These are phyloP conservation scores for Hylaea fasciaria DNA, from an alignment of 2,888 invertebrate genomes.

Conservation along the genomic window DNA sequence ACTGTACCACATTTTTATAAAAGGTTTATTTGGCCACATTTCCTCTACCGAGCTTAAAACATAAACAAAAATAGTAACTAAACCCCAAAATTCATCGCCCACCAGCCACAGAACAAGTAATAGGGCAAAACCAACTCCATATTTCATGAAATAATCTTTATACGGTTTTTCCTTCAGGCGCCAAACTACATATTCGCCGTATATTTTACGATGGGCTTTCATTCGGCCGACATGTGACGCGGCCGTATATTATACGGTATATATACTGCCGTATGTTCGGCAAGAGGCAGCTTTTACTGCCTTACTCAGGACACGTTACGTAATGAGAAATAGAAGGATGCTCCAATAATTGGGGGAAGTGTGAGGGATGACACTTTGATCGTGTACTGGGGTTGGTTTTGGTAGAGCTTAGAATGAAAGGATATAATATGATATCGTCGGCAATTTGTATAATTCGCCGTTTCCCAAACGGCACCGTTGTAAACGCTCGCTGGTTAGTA, in stretches of 20 bases:
- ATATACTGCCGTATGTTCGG: slow-evolving; percentile 26
- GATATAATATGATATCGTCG: too few species aligned
- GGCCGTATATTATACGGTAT: slow-evolving; percentile 51
- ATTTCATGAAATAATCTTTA: slow-evolving; percentile 27
- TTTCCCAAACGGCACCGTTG: too few species aligned
- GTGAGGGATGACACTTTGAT: neutral
- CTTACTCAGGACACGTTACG: slow-evolving; percentile 39
- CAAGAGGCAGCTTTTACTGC: slow-evolving; percentile 44
- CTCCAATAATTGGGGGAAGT: slow-evolving; percentile 37
- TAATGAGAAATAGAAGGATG: slow-evolving; percentile 45
- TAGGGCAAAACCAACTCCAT: neutral
- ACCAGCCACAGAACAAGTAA: neutral
- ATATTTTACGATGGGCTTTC: slow-evolving; percentile 57
- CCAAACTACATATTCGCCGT: slow-evolving; percentile 44
- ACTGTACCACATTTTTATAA: too few species aligned
- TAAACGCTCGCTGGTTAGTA: too few species aligned
- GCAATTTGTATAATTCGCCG: too few species aligned
- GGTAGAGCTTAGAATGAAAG: too few species aligned
- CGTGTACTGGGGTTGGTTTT: too few species aligned
- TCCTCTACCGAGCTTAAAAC: too few species aligned
- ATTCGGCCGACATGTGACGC: slow-evolving; percentile 55
- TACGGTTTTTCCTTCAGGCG: slow-evolving; percentile 17
- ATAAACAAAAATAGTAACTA: neutral
- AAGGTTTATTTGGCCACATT: too few species aligned
- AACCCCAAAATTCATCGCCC: neutral